Evolutionary conservation across 2,113 vertebrate species (phyloP).

Genomic region (Anarrhichthys ocellatus): DNA sequence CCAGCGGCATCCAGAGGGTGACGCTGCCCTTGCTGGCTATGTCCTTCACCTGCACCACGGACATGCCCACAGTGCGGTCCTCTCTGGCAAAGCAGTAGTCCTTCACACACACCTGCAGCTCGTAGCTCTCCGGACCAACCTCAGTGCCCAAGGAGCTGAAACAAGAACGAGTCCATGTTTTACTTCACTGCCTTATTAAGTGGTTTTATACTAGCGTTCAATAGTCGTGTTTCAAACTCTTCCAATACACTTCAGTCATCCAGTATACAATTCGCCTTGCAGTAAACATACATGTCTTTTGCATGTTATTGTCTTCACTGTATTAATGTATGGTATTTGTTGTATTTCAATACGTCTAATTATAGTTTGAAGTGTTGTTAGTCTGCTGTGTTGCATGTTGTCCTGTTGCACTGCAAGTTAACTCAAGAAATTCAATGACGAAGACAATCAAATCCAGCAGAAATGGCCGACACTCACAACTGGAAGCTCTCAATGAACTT

Average conservation of each 20-base stretch:
- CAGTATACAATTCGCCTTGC: background rate
- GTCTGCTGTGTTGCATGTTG: background rate
- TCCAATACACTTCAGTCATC: background rate
- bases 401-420: background rate
- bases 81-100: conserved; percentile 98
- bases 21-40: conserved; percentile 87
- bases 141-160: conserved; percentile 90
- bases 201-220: background rate
- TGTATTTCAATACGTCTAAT: background rate
- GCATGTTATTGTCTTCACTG: background rate
- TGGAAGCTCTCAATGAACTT: conserved; percentile 95
- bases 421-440: background rate
- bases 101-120: conserved; percentile 97
- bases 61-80: conserved; percentile 93
- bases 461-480: conserved; percentile 86
- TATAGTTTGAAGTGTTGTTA: background rate
- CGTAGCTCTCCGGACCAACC: conserved; percentile 93
- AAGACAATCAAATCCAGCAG: background rate
- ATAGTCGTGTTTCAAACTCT: background rate
- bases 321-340: background rate
- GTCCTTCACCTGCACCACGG: conserved; percentile 93
- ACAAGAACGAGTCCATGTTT: background rate
- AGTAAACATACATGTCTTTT: background rate
- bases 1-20: conserved; percentile 93
- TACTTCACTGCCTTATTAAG: background rate